Evolutionary conservation across 1,140 invertebrate genomes (phyloP).

Genomic region (Bemisia tabaci): DNA sequence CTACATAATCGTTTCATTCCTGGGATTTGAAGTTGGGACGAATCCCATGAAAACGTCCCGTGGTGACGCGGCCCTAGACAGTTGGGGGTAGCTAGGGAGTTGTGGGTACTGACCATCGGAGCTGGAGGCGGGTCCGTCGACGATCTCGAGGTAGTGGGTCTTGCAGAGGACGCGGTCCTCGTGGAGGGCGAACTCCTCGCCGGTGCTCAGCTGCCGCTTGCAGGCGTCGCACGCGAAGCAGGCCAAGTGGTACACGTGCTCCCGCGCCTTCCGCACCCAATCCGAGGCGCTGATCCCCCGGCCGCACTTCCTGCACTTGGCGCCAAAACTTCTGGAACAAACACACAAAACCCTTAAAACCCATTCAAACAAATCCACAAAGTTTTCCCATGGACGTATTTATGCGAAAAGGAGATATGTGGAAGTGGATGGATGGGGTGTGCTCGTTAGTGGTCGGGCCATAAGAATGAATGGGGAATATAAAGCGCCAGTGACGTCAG

Average conservation of each 20-base stretch:
- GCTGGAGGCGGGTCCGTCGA: conserved; percentile 81
- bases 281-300: conserved; percentile 84
- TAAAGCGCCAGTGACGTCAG: too few species aligned
- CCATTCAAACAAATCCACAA: too few species aligned
- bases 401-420: too few species aligned
- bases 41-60: too few species aligned
- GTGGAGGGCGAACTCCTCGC: conserved; percentile 92
- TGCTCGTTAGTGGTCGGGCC: too few species aligned
- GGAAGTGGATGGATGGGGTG: too few species aligned
- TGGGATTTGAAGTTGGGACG: too few species aligned
- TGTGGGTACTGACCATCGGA: conserved; percentile 60
- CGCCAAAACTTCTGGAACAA: conserved; percentile 78
- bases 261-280: conserved; percentile 89
- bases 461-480: too few species aligned
- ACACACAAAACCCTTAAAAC: conserved; percentile 6
- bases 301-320: conserved; percentile 91
- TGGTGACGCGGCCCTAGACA: too few species aligned
- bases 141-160: conserved; percentile 85
- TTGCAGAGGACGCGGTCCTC: conserved; percentile 89
- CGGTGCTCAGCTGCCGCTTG: conserved; percentile 89
- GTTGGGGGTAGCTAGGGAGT: too few species aligned
- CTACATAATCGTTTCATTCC: too few species aligned
- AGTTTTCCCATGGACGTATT: too few species aligned
- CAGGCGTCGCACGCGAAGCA: conserved; percentile 98
- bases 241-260: conserved; percentile 92